Evolutionary conservation across 2,797 vertebrate genomes (phyloP), one percentile per base, ranked within the genome.

Genomic region (Oreochromis mossambicus): DNA sequence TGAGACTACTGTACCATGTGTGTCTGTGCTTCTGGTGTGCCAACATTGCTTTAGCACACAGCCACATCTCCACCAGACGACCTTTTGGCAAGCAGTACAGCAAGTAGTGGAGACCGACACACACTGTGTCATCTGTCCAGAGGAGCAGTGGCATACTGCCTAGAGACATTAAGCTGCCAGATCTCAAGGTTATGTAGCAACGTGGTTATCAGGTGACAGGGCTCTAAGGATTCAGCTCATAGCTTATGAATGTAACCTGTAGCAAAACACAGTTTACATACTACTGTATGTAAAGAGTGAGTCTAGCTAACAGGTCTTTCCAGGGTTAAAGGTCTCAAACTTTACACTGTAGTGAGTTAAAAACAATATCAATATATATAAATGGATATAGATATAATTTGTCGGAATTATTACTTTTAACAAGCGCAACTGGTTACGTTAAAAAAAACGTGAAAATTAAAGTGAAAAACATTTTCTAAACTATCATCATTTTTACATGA

Each of bases 401-500:
- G 6, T 48, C 15, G 29, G 58, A 80, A 9, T 55, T 82, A 48
- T 41, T 83, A 81, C n/a, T 21, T 63, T 75, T 61, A 68, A 82
- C 81, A 82, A 85, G 83, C 79, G 14, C 34, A 38, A 41, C 34
- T 54, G 10, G 76, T 85, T 81, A 43, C 54, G 34, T 19, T 6
- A 15, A n/a, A 78, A 38, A 41, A 78, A 79, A 26, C 13, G 17
- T 7, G 10, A 46, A 79, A 80, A 32, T 36, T 80, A 41, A 79
- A 73, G 17, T 48, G 29, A 26, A 88, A 61, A 48, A 85, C 11
- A 86, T 88, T 83, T 66, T 80, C 56, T 85, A 51, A 87, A 54
- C 48, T 78, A 63, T 88, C 75, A 88, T 90, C 61, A 86, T 80
- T 93, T 89, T 92, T 87, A 91, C 83, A 93, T 55, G 84, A 93